A percentile compares a stretch with the other conserved stretches of the same genome.
Evolutionary conservation across 2,113 vertebrate genomes (phyloP).

Genomic region (Lagopus muta): DNA sequence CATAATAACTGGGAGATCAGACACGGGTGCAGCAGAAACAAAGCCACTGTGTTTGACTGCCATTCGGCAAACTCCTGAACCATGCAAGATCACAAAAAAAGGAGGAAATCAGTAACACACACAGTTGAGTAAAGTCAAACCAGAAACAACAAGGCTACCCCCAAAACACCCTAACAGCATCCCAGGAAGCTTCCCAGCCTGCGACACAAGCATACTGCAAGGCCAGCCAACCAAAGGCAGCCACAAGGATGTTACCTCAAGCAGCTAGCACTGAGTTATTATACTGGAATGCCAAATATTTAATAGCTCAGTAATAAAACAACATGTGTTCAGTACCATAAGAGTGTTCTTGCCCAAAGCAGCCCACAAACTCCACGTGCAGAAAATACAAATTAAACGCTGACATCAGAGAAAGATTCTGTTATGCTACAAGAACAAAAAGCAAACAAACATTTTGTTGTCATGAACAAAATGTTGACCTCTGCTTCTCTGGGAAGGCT

Average conservation of each 20-base stretch:
- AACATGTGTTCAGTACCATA: conserved; percentile 31
- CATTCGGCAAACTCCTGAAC: neutral
- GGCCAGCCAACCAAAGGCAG: neutral
- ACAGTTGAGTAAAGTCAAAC: neutral
- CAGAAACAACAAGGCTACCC: neutral
- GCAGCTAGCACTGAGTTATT: neutral
- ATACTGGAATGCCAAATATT: conserved; percentile 42
- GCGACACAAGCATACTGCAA: neutral
- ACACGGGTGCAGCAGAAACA: neutral
- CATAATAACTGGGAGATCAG: neutral
- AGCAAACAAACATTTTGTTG: conserved; percentile 56
- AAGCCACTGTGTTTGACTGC: neutral
- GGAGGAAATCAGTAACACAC: neutral
- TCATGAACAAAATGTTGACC: conserved; percentile 53
- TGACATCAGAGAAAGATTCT: conserved; percentile 49
- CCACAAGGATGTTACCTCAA: neutral
- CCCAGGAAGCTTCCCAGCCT: neutral
- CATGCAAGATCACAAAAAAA: neutral
- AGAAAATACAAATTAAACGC: conserved; percentile 35
- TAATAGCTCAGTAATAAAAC: conserved; percentile 35
- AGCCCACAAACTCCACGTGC: conserved; percentile 8
- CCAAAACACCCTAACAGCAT: neutral
- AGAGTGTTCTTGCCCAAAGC: conserved; percentile 6
- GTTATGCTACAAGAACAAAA: conserved; percentile 41
- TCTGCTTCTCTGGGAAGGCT: conserved; percentile 50